Base-by-base conservation (phyloP, 2,888 invertebrate species). In the Oligia latruncula region DNA sequence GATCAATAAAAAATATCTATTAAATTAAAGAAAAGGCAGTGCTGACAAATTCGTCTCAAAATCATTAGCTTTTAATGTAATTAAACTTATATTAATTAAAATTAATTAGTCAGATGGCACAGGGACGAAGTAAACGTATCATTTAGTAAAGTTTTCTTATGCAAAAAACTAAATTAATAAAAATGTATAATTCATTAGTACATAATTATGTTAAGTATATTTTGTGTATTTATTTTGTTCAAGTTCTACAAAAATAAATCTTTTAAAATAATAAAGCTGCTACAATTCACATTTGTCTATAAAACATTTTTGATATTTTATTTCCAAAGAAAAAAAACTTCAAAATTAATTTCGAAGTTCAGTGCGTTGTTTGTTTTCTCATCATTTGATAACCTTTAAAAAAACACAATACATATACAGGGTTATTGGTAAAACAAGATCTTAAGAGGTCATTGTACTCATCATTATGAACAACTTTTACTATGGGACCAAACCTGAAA, bases 101-200 rank as follows among this genome's bases (percentile, higher is more conserved):
- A 84, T 74, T 83, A 87, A 83, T 52, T 85, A 74, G 60, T 86
- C 71, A 29, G 62, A 85, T 85, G 85, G 85, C 85, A 85, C 85
- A 40, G 87, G 72, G 71, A 76, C 67, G 65, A 71, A 80, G 64
- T 71, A 15, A 49, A 76, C 17, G 15, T 62, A 70, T 64, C 29
- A 52, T 82, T 78, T 58, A 71, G 17, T 60, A 43, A 60, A 77
- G n/a, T 20, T 82, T 29, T 20, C 46, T 85, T 83, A 49, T 29
- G 67, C 43, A 85, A 65, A 74, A 62, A 71, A 29, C 73, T 84
- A 79, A 73, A 84, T 62, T 71, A 74, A 65, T 46, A 66, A 66
- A 74, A 84, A 74, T 80, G 46, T 84, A 73, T 82, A 66, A 55
- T 82, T 78, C 4, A 64, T 67, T 83, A 60, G 58, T 60, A 67